Evolutionary conservation across 2,797 vertebrate genomes (phyloP).

Genomic region (Enoplosus armatus): DNA sequence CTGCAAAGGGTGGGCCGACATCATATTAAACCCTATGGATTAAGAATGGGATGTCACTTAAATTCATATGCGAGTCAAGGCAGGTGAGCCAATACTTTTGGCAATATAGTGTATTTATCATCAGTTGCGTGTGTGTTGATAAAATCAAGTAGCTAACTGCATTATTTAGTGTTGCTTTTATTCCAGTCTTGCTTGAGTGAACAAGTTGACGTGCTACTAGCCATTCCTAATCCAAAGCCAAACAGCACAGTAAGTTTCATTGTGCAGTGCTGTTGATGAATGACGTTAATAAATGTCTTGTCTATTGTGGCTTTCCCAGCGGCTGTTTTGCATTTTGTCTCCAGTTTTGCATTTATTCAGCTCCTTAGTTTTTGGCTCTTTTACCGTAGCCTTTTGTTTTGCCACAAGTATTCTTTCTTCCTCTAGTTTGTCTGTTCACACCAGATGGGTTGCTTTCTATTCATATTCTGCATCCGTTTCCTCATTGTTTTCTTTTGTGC

Average conservation of each 20-base stretch:
- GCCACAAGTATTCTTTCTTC: background rate
- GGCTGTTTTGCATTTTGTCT: constrained; percentile 24
- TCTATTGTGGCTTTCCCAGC: background rate
- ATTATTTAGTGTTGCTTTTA: background rate
- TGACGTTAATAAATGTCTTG: background rate
- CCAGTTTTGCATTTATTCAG: background rate
- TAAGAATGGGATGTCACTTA: too few species aligned
- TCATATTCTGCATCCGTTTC: background rate
- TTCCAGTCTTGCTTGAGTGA: background rate
- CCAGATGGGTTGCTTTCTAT: constrained; percentile 9
- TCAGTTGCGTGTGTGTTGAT: background rate
- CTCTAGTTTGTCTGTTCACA: constrained; percentile 7
- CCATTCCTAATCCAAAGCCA: background rate
- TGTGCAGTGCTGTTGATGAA: background rate
- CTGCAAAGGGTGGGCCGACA: too few species aligned
- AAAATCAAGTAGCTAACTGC: background rate
- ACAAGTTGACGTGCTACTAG: background rate
- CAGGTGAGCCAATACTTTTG: too few species aligned
- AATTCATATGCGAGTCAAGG: too few species aligned
- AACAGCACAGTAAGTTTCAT: background rate
- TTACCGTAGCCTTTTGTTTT: constrained; percentile 2
- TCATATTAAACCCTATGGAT: too few species aligned
- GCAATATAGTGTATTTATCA: too few species aligned
- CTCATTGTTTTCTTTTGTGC: background rate
- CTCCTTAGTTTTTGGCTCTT: constrained; percentile 1